Conservation (phyloP, 2,113 vertebrate species). For the Rhineura floridana region DNA sequence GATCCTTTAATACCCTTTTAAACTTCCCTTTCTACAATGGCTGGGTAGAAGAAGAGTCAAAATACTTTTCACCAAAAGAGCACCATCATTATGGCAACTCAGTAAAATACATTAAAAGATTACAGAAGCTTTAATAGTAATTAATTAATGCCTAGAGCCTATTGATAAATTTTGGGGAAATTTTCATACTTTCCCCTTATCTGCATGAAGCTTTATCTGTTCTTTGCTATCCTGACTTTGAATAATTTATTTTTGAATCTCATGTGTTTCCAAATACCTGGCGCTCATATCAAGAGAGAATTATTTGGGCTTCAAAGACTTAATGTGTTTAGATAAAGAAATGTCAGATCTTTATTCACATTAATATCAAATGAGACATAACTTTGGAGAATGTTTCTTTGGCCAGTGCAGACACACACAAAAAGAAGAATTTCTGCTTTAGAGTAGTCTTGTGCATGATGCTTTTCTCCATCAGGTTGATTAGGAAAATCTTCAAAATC, state of each 20-base stretch:
- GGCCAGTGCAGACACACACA: neutral
- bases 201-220: slow-evolving; percentile 30
- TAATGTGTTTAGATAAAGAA: slow-evolving; percentile 47
- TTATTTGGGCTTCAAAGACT: slow-evolving; percentile 37
- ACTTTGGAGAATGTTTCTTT: slow-evolving; percentile 10
- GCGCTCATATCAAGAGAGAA: slow-evolving; percentile 29
- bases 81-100: neutral
- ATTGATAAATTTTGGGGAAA: slow-evolving; percentile 41
- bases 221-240: neutral
- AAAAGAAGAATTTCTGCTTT: neutral
- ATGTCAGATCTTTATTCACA: slow-evolving; percentile 31
- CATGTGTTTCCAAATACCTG: slow-evolving; percentile 25
- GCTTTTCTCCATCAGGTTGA: neutral
- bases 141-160: slow-evolving; percentile 52
- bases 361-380: slow-evolving; percentile 49
- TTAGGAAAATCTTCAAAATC: neutral
- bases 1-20: neutral
- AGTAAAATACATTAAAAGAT: slow-evolving; percentile 35
- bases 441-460: neutral
- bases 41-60: neutral
- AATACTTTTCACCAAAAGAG: neutral
- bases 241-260: slow-evolving; percentile 54
- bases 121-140: slow-evolving; percentile 47
- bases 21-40: neutral
- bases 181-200: slow-evolving; percentile 26